Conservation (phyloP, 2,113 vertebrate species). For the Macrotis lagotis region DNA sequence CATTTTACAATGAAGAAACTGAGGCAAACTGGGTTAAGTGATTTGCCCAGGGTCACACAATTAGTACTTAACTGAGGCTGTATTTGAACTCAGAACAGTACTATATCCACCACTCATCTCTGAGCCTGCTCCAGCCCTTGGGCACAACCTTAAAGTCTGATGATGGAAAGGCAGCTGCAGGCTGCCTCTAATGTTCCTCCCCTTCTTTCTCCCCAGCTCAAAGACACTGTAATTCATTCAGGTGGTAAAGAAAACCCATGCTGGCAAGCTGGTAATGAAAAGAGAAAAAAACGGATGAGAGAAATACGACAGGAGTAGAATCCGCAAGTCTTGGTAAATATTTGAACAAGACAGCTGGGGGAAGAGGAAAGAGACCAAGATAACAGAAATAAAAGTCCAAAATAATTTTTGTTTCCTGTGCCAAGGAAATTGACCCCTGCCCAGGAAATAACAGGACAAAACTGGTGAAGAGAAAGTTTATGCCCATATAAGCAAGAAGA, state of each 20-base stretch:
- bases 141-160: neutral
- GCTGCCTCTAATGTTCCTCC: neutral
- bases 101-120: neutral
- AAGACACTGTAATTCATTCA: neutral
- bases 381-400: neutral
- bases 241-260: neutral
- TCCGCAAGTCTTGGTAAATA: neutral
- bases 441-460: neutral
- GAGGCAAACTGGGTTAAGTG: no score
- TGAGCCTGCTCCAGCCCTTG: neutral
- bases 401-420: neutral
- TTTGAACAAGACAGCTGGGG: neutral
- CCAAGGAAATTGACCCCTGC: neutral
- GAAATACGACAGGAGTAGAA: neutral
- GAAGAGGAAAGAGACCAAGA: neutral
- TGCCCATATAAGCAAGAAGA: neutral
- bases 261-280: neutral
- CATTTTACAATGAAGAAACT: no score
- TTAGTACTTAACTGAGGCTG: no score
- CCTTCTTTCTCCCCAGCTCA: no score
- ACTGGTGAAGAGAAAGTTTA: neutral
- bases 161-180: neutral
- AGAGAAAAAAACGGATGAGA: neutral
- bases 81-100: no score
- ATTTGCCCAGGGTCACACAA: no score